Conservation (phyloP, 1,140 invertebrate genomes). For the Anoplolepis gracilipes region DNA sequence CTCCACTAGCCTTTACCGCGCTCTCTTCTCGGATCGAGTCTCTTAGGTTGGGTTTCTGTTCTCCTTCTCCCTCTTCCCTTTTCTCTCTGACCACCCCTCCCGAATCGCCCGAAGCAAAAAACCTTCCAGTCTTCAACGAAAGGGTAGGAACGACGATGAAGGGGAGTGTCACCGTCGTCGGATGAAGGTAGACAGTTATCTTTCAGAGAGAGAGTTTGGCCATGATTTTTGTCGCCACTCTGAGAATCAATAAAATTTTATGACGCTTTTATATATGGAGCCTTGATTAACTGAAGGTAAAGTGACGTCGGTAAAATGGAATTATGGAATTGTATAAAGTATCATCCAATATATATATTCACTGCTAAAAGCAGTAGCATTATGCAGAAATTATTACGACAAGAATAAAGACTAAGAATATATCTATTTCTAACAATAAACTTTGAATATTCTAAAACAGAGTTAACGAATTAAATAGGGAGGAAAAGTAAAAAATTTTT, state of each 20-base stretch:
- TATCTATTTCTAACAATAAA: conserved; percentile 1
- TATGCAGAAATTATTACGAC: neutral
- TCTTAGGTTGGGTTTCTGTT: conserved; percentile 83
- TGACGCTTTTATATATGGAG: neutral
- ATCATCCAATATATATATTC: neutral
- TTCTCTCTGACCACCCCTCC: conserved; percentile 70
- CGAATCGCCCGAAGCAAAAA: conserved; percentile 81
- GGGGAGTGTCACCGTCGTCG: conserved; percentile 68
- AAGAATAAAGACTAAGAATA: neutral
- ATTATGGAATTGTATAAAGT: neutral
- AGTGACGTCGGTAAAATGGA: neutral
- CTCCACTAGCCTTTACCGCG: conserved; percentile 79
- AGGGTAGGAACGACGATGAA: conserved; percentile 59
- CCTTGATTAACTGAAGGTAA: conserved; percentile 35
- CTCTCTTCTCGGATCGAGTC: conserved; percentile 78
- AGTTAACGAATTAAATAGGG: neutral
- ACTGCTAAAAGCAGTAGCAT: neutral
- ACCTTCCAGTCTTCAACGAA: conserved; percentile 78
- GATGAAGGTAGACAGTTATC: conserved; percentile 80
- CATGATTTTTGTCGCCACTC: conserved; percentile 69
- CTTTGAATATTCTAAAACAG: neutral
- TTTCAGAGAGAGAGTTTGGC: conserved; percentile 71
- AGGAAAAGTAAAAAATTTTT: neutral
- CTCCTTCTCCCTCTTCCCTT: conserved; percentile 42
- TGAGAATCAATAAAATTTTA: conserved; percentile 59